Conservation (phyloP, 2,113 vertebrate species). For the Irena cyanogastra region DNA sequence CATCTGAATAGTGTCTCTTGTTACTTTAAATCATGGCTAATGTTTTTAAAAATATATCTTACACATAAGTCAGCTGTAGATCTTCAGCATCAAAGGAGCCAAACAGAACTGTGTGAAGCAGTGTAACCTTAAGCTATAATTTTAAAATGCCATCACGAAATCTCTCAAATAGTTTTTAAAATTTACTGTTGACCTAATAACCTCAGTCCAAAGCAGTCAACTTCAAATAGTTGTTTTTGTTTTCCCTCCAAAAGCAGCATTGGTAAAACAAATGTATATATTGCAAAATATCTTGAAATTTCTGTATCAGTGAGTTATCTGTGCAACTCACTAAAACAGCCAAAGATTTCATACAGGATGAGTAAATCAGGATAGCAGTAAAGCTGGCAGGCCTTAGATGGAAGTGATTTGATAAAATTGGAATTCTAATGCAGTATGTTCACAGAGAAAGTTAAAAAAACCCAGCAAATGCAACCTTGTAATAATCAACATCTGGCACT, state of each 20-base stretch:
- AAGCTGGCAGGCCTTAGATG: neutral
- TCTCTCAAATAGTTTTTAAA: slow-evolving; percentile 64
- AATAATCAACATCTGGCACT: slow-evolving; percentile 7
- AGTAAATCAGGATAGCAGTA: neutral
- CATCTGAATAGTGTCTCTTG: slow-evolving; percentile 56
- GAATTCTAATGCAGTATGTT: neutral
- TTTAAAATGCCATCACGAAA: slow-evolving; percentile 69
- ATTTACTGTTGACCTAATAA: slow-evolving; percentile 74
- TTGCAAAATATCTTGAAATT: neutral
- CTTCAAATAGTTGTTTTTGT: slow-evolving; percentile 58
- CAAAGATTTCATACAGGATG: neutral
- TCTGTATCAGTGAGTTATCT: neutral
- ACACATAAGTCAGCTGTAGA: slow-evolving; percentile 67
- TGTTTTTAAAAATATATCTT: slow-evolving; percentile 67
- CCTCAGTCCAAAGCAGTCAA: slow-evolving; percentile 62
- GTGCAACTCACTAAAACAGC: neutral
- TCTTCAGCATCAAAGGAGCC: slow-evolving; percentile 69
- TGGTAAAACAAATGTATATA: neutral
- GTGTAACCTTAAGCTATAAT: slow-evolving; percentile 66
- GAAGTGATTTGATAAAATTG: neutral
- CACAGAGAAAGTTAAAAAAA: neutral
- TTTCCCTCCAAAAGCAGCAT: slow-evolving; percentile 55
- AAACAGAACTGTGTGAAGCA: slow-evolving; percentile 54
- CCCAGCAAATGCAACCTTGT: neutral
- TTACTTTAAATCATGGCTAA: slow-evolving; percentile 70